Evolutionary conservation across 30 jellyfish, hydroid and myxozoan genomes (phyloP).

Genomic region (Cassiopea andromeda): DNA sequence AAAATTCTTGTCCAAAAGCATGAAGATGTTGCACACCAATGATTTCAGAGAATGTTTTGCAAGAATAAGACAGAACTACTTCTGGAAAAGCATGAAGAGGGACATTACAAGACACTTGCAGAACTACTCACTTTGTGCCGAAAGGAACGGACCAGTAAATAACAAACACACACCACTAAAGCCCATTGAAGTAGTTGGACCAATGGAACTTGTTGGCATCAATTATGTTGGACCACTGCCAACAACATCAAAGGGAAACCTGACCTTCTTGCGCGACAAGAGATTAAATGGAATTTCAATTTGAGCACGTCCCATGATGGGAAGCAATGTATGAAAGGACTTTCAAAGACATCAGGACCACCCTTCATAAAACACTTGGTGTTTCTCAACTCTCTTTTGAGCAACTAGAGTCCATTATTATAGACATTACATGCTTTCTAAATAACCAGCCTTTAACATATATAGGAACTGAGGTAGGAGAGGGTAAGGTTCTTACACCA

Average conservation of each 20-base stretch:
- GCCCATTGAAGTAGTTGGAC: conserved; percentile 23
- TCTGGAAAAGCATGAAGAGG: conserved; percentile 38
- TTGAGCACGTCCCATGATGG: no score
- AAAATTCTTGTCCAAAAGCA: conserved; percentile 23
- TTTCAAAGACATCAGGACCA: no score
- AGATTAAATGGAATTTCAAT: no score
- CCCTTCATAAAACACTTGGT: no score
- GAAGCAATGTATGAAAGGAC: no score
- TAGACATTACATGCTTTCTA: no score
- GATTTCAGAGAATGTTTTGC: conserved; percentile 21
- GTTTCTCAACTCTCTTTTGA: no score
- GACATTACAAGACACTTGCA: conserved; percentile 29
- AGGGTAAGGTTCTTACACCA: no score
- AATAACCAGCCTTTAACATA: no score
- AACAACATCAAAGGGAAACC: conserved; percentile 33
- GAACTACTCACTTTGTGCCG: conserved; percentile 20
- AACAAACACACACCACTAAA: conserved; percentile 21
- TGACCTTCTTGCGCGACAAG: no score
- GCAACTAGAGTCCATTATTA: no score
- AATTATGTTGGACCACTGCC: conserved; percentile 69
- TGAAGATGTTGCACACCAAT: conserved; percentile 15
- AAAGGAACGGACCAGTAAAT: conserved; percentile 19
- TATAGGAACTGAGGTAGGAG: no score
- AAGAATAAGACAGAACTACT: conserved; percentile 37
- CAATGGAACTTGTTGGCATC: conserved; percentile 45